Conservation (phyloP, 2,797 vertebrate species). For the Coranthus polyacanthus region DNA sequence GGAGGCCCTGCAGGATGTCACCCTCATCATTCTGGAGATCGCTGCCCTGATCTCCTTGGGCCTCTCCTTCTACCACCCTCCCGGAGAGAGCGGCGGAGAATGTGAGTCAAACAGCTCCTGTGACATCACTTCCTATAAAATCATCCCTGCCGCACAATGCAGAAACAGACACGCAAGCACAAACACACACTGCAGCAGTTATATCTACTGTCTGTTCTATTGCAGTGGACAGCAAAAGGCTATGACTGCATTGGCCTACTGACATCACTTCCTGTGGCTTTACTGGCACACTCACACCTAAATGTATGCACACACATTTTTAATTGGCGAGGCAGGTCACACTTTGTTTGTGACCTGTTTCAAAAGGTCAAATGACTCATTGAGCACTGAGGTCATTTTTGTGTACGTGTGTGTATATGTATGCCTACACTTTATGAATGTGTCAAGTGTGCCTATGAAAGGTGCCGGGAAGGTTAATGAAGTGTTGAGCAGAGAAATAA, state of each 20-base stretch:
- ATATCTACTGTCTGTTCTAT: conserved; percentile 14
- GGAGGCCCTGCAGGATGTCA: conserved; percentile 99
- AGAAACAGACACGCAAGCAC: not conserved
- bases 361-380: conserved; percentile 60
- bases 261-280: conserved; percentile 49
- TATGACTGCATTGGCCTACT: conserved; percentile 28
- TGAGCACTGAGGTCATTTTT: conserved; percentile 21
- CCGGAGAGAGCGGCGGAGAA: conserved; percentile 89
- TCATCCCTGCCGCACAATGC: not conserved
- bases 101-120: conserved; percentile 81
- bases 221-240: conserved; percentile 23
- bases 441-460: conserved; percentile 59
- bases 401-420: conserved; percentile 7
- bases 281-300: conserved; percentile 31
- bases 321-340: conserved; percentile 57
- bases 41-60: conserved; percentile 97
- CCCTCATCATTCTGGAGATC: conserved; percentile 97
- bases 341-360: conserved; percentile 54
- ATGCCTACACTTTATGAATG: conserved; percentile 29
- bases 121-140: conserved; percentile 28
- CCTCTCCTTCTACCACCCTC: conserved; percentile 97
- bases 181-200: not conserved
- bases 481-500: conserved; percentile 81
- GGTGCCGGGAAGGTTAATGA: conserved; percentile 79
- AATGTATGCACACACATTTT: conserved; percentile 48